Evolutionary conservation across 2,888 invertebrate species (phyloP).

Genomic region (Amiota mariae): DNA sequence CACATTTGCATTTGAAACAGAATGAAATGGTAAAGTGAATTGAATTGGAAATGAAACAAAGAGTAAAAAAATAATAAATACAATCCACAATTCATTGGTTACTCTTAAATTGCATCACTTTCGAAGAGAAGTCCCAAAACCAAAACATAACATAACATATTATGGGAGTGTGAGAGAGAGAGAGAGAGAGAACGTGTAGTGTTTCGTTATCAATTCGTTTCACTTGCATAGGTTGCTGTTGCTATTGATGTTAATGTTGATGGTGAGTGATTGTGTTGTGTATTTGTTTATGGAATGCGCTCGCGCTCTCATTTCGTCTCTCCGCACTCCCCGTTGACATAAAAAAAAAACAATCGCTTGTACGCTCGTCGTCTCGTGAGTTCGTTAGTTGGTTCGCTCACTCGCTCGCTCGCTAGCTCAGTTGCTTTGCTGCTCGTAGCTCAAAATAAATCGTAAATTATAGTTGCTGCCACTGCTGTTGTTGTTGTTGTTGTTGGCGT

Average conservation of each 20-base stretch:
- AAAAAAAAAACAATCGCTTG: slow-evolving; percentile 51
- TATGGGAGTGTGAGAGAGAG: too few relatives aligned
- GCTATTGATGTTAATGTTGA: too few relatives aligned
- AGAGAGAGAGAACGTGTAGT: too few relatives aligned
- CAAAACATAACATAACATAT: too few relatives aligned
- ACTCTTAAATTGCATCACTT: too few relatives aligned
- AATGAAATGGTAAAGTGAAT: slow-evolving; percentile 49
- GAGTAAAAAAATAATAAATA: slow-evolving; percentile 46
- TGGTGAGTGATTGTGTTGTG: too few relatives aligned
- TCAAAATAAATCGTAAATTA: slow-evolving; percentile 66
- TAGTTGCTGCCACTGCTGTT: slow-evolving; percentile 40
- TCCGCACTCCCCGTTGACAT: slow-evolving; percentile 59
- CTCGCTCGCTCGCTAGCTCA: not conserved
- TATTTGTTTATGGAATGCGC: slow-evolving; percentile 20
- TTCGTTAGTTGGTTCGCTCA: too few relatives aligned
- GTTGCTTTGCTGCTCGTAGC: slow-evolving; percentile 36
- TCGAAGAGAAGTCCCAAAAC: too few relatives aligned
- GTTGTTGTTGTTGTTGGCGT: not conserved
- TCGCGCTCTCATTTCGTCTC: not conserved
- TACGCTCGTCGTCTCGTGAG: too few relatives aligned
- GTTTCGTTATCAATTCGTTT: too few relatives aligned
- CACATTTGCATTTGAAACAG: slow-evolving; percentile 47
- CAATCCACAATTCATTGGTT: slow-evolving; percentile 56
- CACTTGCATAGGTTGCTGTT: too few relatives aligned
- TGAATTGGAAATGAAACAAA: slow-evolving; percentile 36